These are phyloP conservation scores for Resseliella maxima DNA, from an alignment of 2,888 invertebrate genomes.

Conservation along the genomic window DNA sequence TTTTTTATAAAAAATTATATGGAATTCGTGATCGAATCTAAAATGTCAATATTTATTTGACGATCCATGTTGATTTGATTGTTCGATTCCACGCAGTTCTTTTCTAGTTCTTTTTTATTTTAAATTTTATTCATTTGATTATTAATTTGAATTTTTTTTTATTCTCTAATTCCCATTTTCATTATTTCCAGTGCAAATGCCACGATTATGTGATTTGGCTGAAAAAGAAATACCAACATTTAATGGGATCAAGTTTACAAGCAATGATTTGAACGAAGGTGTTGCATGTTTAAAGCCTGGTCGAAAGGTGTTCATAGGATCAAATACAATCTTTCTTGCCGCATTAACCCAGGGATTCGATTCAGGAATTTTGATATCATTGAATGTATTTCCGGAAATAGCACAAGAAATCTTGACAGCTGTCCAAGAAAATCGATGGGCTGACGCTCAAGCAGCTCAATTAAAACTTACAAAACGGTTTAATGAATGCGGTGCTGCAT, in stretches of 20 bases:
- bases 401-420: slow-evolving; percentile 71
- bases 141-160: not conserved
- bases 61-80: too few species aligned
- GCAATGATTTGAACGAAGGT: slow-evolving; percentile 77
- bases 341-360: slow-evolving; percentile 77
- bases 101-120: slow-evolving; percentile 50
- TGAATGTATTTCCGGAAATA: slow-evolving; percentile 75
- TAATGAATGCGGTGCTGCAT: slow-evolving; percentile 40
- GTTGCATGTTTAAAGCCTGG: slow-evolving; percentile 71
- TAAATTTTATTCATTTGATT: too few species aligned
- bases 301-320: slow-evolving; percentile 74
- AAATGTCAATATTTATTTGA: too few species aligned
- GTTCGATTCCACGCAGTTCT: too few species aligned
- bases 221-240: slow-evolving; percentile 77
- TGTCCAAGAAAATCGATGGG: slow-evolving; percentile 64
- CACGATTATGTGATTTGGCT: slow-evolving; percentile 74
- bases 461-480: slow-evolving; percentile 29
- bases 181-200: slow-evolving; percentile 76
- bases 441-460: slow-evolving; percentile 47
- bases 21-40: too few species aligned
- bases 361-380: slow-evolving; percentile 77
- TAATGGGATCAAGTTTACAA: slow-evolving; percentile 84
- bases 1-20: too few species aligned
- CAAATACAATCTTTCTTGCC: slow-evolving; percentile 74
- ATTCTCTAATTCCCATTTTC: not conserved